Evolutionary conservation across 2,888 invertebrate species (phyloP), one percentile per base, ranked within the genome.

Genomic region (Mellilla xanthometata): DNA sequence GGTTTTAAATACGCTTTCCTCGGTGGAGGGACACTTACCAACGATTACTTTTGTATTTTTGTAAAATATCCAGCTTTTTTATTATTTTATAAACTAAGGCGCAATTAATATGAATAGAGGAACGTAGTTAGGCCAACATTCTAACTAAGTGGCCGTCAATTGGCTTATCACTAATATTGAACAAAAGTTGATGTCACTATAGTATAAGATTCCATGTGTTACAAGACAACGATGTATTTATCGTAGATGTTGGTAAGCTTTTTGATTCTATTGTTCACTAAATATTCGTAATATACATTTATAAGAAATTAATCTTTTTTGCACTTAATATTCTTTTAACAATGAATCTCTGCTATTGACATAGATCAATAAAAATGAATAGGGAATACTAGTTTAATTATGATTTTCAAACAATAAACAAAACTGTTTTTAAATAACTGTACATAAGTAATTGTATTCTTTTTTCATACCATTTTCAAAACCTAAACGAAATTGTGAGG

Each of bases 1-100:
- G 84, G 78, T 76, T 84, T 82, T 77, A 72, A 81, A 76, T 73
- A 73, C 77, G 76, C 80, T 80, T 78, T 73, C 76, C 78, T 74
- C 72, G 55, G 58, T 64, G 67, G 70, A 69, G 72, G 71, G 65
- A 68, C 64, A 75, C 75, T 68, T 68, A 74, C 77, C 77, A 67
- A 74, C 66, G 62, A 76, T 83, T 82, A 55, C 56, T 81, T 84
- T 82, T 76, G 72, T 79, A 79, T 72, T 79, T 80, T 78, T 76
- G 76, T 81, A 77, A 72, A 67, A 59, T 63, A 68, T 70, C 74
- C 76, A 67, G 77, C 76, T 81, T 78, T 56, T 77, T 76, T 69
- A 52, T 77, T 76, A 48, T 63, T 64, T 76, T 68, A 58, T 61
- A 58, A 61, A 66, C 65, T 72, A 70, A 64, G 67, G 67, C 65